Base-by-base conservation (phyloP, 2,797 vertebrate species). In the Pteronotus mesoamericanus region DNA sequence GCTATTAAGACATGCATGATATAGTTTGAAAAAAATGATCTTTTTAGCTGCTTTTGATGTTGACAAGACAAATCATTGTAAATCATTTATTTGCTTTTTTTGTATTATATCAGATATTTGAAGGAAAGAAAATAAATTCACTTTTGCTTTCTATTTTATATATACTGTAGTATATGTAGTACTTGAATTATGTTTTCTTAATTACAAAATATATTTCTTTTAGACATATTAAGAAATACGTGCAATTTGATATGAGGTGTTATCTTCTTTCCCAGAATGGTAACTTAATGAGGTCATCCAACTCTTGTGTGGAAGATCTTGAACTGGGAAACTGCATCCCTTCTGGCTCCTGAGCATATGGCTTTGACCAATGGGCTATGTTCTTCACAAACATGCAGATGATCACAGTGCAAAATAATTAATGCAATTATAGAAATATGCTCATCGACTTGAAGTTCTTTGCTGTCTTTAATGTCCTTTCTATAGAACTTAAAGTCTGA, bases 11-110 rank as follows among this genome's bases (percentile, higher is more conserved):
- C 24, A 86, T 44, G 79, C 1, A 22, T 84, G 75, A 53, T 2
- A 53, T 2, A 69, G 37, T 74, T 79, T 68, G 32, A 89, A 85
- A 77, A n/a, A 96, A 94, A 89, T 51, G 2, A 9, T 61, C 34
- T 57, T 91, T 89, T 71, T 75, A 88, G n/a, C 44, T 94, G 21
- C 22, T 91, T 90, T 97, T 53, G 48, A 57, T 90, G 10, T 88
- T 95, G 37, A 75, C 18, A 93, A 32, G 87, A 22, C 44, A 75
- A 15, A 51, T 44, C 32, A 86, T 51, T 94, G 8, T 19, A 61
- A 69, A 96, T 87, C 21, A 80, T 77, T 91, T 74, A 85, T 80
- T 92, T 92, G 74, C 22, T 66, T 77, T 92, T 59, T 91, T 91
- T 19, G 21, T n/a, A 68, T 92, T 51, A 2, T 92, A 88, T 94